phyloP scores from a whole-genome alignment of 2,113 vertebrate species.

The Parus major region DNA sequence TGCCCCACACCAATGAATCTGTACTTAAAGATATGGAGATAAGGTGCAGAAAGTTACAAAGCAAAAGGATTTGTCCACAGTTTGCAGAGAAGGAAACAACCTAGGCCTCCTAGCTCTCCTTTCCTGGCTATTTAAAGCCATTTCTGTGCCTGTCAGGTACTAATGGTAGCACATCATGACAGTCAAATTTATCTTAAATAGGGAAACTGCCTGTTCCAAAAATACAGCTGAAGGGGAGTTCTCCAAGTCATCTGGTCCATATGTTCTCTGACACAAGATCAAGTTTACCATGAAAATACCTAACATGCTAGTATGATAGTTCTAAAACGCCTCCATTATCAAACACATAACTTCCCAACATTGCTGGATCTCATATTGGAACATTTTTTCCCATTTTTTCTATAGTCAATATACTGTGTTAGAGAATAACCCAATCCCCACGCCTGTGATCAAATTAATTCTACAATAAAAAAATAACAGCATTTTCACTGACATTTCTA shows the following conservation, averaged over 20 bases:
- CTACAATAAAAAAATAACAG: not conserved
- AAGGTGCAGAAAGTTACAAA: not conserved
- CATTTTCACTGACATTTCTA: not conserved
- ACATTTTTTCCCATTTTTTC: not conserved
- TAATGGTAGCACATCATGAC: not conserved
- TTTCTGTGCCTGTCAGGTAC: not conserved
- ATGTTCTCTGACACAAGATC: not conserved
- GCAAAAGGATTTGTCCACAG: not conserved
- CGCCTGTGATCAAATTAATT: not conserved
- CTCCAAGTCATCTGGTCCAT: not conserved
- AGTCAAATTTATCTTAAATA: not conserved
- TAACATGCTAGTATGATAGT: not conserved
- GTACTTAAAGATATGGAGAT: not conserved
- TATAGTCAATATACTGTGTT: not conserved
- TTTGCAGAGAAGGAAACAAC: not conserved
- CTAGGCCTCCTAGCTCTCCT: not conserved
- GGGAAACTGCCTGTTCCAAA: not conserved
- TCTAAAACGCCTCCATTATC: not conserved
- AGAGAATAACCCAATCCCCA: not conserved
- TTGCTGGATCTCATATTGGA: not conserved
- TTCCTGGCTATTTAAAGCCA: not conserved
- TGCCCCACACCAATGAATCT: not conserved
- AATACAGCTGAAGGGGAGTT: not conserved
- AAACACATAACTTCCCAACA: not conserved
- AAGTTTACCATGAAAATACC: not conserved